Base-by-base conservation (phyloP, 2,797 vertebrate genomes). In the Okamejei kenojei region DNA sequence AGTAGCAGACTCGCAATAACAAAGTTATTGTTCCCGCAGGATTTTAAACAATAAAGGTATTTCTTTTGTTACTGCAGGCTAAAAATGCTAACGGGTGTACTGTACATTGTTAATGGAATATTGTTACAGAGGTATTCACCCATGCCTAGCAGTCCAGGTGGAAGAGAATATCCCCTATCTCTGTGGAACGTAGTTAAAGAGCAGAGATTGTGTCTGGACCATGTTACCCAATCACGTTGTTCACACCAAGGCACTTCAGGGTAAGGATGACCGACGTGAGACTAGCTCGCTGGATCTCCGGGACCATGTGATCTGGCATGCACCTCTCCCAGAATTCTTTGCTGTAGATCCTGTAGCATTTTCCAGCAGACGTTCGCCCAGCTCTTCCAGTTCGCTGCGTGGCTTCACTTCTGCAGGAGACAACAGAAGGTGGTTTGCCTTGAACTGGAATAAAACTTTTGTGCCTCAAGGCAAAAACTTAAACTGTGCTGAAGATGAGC, bases 281-380 rank as follows among this genome's bases (percentile, higher is more conserved):
- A 93, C 98, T 99, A 86, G 97, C 98, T 95, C 98, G 97, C 94
- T 97, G 97, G 95, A 99, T 99, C 96, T 99, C 99, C 0, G 99
- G 99, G 93, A 99, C 95, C 0, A 97, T 99, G 94, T 99, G 98
- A 21, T 99, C 97, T 0, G 97, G 97, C 99, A 99, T 99, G 94
- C 97, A 98, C 38, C 96, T 97, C 93, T 98, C 97, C 98, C 98
- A 99, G 96, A 99, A 99, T 45, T 98, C 98, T 93, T 96, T 96
- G 95, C 94, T 98, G 94, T 98, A 99, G 63, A 99, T 96, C 21
- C 97, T 95, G 95, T 97, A 99, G 95, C 98, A 99, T 90, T 98
- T 99, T 94, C 99, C 99, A 0, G 98, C 95, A 0, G 97, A 97
- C 0, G 98, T 99, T 93, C 99, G 96, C 93, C 99, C 99, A 10